Percentiles rank a stretch among this genome's conserved stretches.
phyloP scores from a whole-genome alignment of 1,140 invertebrate species.

The fruit fly (Drosophila melanogaster) region Release_6_plus_ISO1_MT NC_004354.4:19160001-19160500 shows the following conservation, averaged over 20 bases:
- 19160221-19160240: constrained; percentile 11
- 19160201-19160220: not conserved
- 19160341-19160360: constrained; percentile 59
- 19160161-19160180: no score
- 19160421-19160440: constrained; percentile 32
- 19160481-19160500: not conserved
- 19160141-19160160: not conserved
- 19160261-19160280: constrained; percentile 33
- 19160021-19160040: no score
- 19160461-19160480: not conserved
- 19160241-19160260: not conserved
- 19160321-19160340: constrained; percentile 39
- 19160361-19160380: constrained; percentile 9
- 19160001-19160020: no score
- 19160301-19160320: constrained; percentile 14
- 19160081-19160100: no score
- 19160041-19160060: not conserved
- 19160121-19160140: not conserved
- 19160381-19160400: not conserved
- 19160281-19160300: constrained; percentile 65
- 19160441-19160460: constrained; percentile 22
- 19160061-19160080: not conserved
- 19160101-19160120: not conserved
- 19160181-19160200: no score
- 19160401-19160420: constrained; percentile 50